phyloP scores from a whole-genome alignment of 2,888 invertebrate genomes.

The Thalpophila matura region DNA sequence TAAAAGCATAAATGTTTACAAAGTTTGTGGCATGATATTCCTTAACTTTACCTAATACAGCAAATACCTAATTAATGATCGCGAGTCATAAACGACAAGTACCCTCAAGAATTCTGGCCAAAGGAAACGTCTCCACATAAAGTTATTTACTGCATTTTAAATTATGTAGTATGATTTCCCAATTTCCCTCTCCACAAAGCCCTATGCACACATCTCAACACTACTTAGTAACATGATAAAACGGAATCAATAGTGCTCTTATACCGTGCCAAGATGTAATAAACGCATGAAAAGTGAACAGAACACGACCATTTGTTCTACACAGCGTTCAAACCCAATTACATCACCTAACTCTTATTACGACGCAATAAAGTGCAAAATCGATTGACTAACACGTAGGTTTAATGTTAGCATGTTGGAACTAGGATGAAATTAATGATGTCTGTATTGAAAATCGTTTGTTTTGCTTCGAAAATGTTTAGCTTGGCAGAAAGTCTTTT shows the following conservation, averaged over 20 bases:
- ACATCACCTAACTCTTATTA: conserved; percentile 56
- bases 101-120: conserved; percentile 8
- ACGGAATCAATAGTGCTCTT: conserved; percentile 82
- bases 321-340: conserved; percentile 56
- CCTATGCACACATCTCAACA: conserved; percentile 67
- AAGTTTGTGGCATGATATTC: too few relatives aligned
- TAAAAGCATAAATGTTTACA: neutral
- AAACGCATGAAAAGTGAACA: conserved; percentile 86
- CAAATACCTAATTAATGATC: neutral
- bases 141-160: neutral
- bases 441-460: conserved; percentile 81
- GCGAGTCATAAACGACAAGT: neutral
- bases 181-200: neutral
- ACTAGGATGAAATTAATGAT: conserved; percentile 83
- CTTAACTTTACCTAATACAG: neutral
- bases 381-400: conserved; percentile 43
- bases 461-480: conserved; percentile 77
- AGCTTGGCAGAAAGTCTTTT: conserved; percentile 69
- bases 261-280: conserved; percentile 85
- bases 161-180: neutral
- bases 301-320: conserved; percentile 79
- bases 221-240: conserved; percentile 80
- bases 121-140: neutral
- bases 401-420: conserved; percentile 69
- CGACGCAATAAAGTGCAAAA: conserved; percentile 61